These are phyloP conservation scores for Semnornis frantzii DNA, from an alignment of 2,113 vertebrate genomes.

Conservation along the genomic window DNA sequence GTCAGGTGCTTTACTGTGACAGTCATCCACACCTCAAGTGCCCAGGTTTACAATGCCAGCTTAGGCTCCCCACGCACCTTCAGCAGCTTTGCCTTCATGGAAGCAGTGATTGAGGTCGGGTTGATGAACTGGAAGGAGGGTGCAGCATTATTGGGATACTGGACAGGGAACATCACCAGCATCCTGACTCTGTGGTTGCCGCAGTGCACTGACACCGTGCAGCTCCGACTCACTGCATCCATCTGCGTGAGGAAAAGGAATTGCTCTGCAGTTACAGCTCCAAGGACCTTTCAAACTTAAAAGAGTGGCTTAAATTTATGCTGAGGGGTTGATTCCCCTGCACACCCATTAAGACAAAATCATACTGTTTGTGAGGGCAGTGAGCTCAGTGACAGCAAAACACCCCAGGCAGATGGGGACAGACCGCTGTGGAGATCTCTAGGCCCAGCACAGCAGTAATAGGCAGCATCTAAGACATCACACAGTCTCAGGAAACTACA, in stretches of 20 bases:
- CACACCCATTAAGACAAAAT: fast-evolving
- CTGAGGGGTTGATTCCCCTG: not conserved
- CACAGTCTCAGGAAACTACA: not conserved
- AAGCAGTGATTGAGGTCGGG: slow-evolving; percentile 90
- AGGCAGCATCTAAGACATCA: not conserved
- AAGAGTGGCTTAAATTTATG: not conserved
- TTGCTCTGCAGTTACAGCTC: not conserved
- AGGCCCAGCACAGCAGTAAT: not conserved
- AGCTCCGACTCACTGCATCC: slow-evolving; percentile 92
- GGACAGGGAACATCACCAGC: slow-evolving; percentile 93
- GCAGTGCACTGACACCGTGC: slow-evolving; percentile 92
- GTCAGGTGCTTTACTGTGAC: not conserved
- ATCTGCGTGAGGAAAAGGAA: slow-evolving; percentile 82
- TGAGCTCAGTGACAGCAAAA: not conserved
- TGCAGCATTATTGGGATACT: slow-evolving; percentile 95
- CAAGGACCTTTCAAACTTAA: not conserved
- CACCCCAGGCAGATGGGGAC: not conserved
- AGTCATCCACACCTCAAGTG: not conserved
- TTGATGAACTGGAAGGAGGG: slow-evolving; percentile 95
- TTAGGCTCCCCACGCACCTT: slow-evolving; percentile 79
- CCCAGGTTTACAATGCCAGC: not conserved
- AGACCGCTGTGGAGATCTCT: not conserved
- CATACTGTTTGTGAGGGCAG: not conserved
- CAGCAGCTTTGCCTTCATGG: slow-evolving; percentile 94
- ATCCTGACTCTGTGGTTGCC: slow-evolving; percentile 90